Evolutionary conservation across 1,140 invertebrate genomes (phyloP).

Genomic region (Potamilus streckersoni): DNA sequence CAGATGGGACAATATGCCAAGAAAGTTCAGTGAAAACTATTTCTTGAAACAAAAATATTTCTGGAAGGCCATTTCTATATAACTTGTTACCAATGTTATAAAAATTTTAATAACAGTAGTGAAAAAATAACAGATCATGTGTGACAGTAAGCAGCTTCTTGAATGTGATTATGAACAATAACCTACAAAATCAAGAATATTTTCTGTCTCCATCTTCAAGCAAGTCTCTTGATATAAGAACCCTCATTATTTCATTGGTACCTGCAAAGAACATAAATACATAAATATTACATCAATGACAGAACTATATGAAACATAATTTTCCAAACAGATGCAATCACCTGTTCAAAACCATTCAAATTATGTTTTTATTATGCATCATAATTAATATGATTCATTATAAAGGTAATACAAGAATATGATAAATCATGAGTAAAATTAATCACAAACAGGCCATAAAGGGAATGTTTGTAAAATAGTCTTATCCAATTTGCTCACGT

Average conservation of each 20-base stretch:
- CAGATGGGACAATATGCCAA: no score
- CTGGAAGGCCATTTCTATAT: no score
- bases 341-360: neutral
- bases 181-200: conserved; percentile 16
- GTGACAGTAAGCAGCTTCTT: no score
- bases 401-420: neutral
- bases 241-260: conserved; percentile 76
- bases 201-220: conserved; percentile 45
- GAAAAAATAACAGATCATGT: no score
- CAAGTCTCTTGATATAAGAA: conserved; percentile 72
- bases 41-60: no score
- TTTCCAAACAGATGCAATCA: conserved; percentile 4
- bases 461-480: no score
- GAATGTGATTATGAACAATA: no score
- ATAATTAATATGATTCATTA: neutral
- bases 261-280: conserved; percentile 57
- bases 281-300: neutral
- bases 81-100: no score
- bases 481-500: no score
- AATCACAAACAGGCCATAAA: no score
- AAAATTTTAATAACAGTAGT: no score
- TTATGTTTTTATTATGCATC: neutral
- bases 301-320: conserved; percentile 13
- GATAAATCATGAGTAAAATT: neutral
- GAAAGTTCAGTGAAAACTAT: no score